Base-by-base conservation (phyloP, 2,888 invertebrate genomes). In the Sminthurides aquaticus region DNA sequence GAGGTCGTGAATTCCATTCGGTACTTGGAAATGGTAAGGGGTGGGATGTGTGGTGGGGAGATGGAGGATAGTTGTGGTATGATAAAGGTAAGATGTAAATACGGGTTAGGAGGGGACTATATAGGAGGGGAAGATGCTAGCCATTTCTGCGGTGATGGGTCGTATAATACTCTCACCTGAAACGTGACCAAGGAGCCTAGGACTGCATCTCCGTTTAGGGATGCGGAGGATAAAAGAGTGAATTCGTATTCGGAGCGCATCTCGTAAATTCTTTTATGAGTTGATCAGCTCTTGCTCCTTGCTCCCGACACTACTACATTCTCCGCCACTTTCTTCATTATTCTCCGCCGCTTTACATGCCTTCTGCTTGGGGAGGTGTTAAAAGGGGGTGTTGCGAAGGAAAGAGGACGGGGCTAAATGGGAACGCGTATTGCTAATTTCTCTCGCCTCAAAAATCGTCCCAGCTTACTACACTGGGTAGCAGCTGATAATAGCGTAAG, bases 221-320 rank as follows among this genome's bases (percentile, higher is more conserved):
- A 52, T 18, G 52, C 20, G n/a, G 20, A 52, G 20, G 20, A 52
- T n/a, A n/a, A 52, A 15, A 20, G 20, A 22, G 52, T 52, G 8
- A 52, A 20, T 52, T 52, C 52, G 52, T 52, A 52, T 52, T 52
- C 52, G 11, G 5, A 52, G 5, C 52, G 20, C 52, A 52, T 52
- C 52, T 52, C 52, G 52, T 20, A 52, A 52, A 52, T 52, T 52
- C 52, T 52, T 52, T 52, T 52, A 52, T 52, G 52, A 52, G 52
- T 22, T 52, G 52, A 52, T 52, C 52, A 52, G 52, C 5, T 20
- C 52, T 5, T 43, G 43, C 18, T 18, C 18, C 43, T 43, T 20
- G 18, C 52, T 52, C 52, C 20, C 20, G 18, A 15, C 52, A 52
- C 20, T 22, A 15, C 5, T 22, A 20, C 52, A 52, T 22, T 20